Percentiles rank a stretch among this genome's conserved stretches.
Evolutionary conservation across 2,797 vertebrate species (phyloP).

Genomic region (Anableps anableps): DNA sequence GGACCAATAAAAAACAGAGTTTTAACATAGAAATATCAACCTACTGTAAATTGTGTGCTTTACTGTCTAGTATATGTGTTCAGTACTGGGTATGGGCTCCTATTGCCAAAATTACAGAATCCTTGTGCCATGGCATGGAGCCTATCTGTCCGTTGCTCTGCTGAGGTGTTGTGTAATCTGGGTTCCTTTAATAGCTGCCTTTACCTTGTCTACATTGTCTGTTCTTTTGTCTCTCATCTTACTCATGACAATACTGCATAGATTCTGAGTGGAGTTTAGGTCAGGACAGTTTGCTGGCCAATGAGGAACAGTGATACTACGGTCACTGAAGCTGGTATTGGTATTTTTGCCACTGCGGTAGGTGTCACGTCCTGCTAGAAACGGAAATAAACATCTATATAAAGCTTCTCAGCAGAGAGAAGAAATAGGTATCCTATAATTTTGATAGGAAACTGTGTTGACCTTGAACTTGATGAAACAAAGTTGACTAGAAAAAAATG

Average conservation of each 20-base stretch:
- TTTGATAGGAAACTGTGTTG: neutral
- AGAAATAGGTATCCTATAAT: neutral
- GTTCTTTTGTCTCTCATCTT: neutral
- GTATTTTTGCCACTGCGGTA: neutral
- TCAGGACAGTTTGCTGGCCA: neutral
- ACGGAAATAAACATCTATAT: neutral
- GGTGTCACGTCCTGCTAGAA: neutral
- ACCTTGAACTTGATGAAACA: neutral
- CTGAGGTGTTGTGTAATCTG: neutral
- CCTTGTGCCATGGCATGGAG: neutral
- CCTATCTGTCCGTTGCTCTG: neutral
- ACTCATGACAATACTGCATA: neutral
- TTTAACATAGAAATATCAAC: neutral
- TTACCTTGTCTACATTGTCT: neutral
- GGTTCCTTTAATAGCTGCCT: neutral
- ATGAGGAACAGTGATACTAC: neutral
- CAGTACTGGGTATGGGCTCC: neutral
- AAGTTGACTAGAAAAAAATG: neutral
- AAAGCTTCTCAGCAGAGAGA: neutral
- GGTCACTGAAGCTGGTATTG: neutral
- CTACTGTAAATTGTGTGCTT: neutral
- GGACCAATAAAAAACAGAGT: neutral
- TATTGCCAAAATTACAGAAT: neutral
- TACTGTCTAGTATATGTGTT: neutral
- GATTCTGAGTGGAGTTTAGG: neutral